Conservation (phyloP, 2,113 vertebrate genomes). For the Alethe castanea region DNA sequence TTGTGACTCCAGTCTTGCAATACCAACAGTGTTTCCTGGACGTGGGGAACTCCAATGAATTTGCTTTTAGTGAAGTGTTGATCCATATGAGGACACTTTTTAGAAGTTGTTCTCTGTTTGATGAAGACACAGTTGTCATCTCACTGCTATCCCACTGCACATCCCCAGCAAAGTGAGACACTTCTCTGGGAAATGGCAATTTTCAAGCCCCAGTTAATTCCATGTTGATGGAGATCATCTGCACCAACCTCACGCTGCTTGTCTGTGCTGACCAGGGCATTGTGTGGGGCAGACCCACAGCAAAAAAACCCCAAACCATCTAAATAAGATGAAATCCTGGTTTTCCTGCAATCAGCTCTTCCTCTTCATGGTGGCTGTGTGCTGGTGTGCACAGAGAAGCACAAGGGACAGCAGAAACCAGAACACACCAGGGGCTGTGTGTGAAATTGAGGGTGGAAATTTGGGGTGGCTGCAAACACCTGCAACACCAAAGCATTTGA, state of each 20-base stretch:
- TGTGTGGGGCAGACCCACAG: fast-evolving
- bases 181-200: neutral
- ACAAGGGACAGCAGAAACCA: neutral
- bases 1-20: neutral
- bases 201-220: neutral
- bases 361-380: fast-evolving
- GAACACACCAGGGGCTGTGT: neutral
- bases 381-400: too few relatives aligned
- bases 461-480: neutral
- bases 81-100: fast-evolving
- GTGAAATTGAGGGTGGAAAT: neutral
- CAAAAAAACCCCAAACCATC: neutral
- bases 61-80: neutral
- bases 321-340: fast-evolving
- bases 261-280: neutral
- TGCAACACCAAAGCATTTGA: neutral
- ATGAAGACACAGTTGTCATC: neutral
- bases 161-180: neutral
- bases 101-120: neutral
- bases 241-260: neutral
- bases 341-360: fast-evolving
- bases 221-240: neutral
- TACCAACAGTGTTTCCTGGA: neutral
- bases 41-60: neutral
- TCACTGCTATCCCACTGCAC: neutral